A percentile compares a stretch with the other conserved stretches of the same genome.
phyloP scores from a whole-genome alignment of 2,113 vertebrate species.

The Empidonax traillii region DNA sequence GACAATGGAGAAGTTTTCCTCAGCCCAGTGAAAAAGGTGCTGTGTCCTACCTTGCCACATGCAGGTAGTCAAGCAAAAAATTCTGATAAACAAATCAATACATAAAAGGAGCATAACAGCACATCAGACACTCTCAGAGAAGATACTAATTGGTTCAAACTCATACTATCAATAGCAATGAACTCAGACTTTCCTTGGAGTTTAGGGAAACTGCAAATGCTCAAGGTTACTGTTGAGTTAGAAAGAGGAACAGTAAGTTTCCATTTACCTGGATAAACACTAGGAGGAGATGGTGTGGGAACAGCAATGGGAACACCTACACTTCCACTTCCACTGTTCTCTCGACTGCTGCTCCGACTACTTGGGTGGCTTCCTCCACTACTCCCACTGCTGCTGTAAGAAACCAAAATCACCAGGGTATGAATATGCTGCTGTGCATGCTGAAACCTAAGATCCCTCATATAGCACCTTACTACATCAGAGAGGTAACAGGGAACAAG shows the following conservation, averaged over 20 bases:
- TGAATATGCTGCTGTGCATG: background rate
- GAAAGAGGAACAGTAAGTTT: background rate
- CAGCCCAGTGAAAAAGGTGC: background rate
- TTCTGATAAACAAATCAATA: background rate
- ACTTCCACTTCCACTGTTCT: constrained; percentile 99
- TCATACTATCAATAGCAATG: background rate
- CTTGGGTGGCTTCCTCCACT: constrained; percentile 97
- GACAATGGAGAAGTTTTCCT: background rate
- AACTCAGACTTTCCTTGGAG: background rate
- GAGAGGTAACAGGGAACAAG: background rate
- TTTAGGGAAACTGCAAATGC: background rate
- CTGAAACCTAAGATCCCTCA: background rate
- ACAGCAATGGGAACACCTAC: constrained; percentile 93
- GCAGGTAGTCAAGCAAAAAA: constrained; percentile 5
- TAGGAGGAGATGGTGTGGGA: constrained; percentile 93
- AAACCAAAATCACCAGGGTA: constrained; percentile 40
- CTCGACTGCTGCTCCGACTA: constrained; percentile 97
- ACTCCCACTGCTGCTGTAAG: constrained; percentile 89
- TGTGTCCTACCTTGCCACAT: background rate
- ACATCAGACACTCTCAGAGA: background rate
- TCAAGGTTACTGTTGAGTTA: background rate
- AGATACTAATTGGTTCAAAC: background rate
- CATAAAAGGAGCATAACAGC: background rate
- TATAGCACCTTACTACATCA: background rate
- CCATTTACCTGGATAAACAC: constrained; percentile 91